Percentiles rank a stretch among this genome's conserved stretches.
Conservation (phyloP, 2,888 invertebrate genomes). For the Eustalomyia histrio region DNA sequence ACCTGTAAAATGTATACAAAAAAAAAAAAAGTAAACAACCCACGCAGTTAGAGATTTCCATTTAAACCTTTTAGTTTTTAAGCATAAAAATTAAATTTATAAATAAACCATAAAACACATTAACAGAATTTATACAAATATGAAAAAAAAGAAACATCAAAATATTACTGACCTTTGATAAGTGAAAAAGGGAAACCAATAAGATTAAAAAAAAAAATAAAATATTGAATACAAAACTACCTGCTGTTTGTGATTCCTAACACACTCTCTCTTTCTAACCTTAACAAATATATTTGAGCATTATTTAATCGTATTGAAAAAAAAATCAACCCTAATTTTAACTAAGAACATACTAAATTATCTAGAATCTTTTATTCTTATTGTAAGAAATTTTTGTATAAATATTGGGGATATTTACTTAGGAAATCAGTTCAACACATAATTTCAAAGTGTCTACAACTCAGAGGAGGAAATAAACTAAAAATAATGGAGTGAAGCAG, state of each 20-base stretch:
- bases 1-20: no score
- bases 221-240: conserved; percentile 41
- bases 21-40: conserved; percentile 21
- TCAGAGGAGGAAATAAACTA: conserved; percentile 31
- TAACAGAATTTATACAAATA: neutral
- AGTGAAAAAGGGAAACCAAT: conserved; percentile 43
- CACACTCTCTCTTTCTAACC: conserved; percentile 16
- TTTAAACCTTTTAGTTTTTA: neutral
- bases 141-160: neutral
- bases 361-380: conserved; percentile 17
- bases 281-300: neutral
- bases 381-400: conserved; percentile 45
- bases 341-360: conserved; percentile 39
- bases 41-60: conserved; percentile 23
- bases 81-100: neutral
- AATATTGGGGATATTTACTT: conserved; percentile 37
- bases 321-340: conserved; percentile 53
- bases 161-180: conserved; percentile 56
- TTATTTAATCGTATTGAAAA: neutral
- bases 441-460: conserved; percentile 53
- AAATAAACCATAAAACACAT: conserved; percentile 14
- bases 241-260: conserved; percentile 19
- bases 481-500: neutral
- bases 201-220: conserved; percentile 9
- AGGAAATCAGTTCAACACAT: conserved; percentile 53